Base-by-base conservation (phyloP, 2,113 vertebrate species). In the Meriones unguiculatus region DNA sequence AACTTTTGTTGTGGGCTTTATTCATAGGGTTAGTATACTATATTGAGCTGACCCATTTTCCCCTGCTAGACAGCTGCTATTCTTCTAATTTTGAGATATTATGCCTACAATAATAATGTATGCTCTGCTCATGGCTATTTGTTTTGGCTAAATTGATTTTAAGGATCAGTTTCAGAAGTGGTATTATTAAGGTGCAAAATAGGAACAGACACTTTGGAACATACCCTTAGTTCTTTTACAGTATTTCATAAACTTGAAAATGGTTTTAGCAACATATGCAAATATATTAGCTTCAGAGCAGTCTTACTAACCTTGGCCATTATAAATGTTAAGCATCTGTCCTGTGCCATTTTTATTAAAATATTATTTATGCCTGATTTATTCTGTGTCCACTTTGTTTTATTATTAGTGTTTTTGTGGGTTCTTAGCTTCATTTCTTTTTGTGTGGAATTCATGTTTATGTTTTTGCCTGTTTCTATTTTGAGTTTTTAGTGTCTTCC, bases 131-230 rank as follows among this genome's bases (percentile, higher is more conserved):
- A 54, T 77, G 69, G 5, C 8, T 76, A 81, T 77, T 95, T 95
- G 41, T 73, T 90, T 96, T 90, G 73, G 24, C 78, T 93, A 32
- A 94, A 81, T 92, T 93, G 64, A 87, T 82, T 93, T 54, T 89
- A 81, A 76, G 35, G 6, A 94, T 90, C 14, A 89, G 2, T 92
- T 96, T 90, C 28, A 78, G 84, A 90, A 96, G 22, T 77, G 22
- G 35, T 46, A 20, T 77, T 80, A 69, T 67, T 78, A 46, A 25
- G 13, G 77, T 65, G 38, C 50, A 88, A 67, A 93, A 65, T 89
- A 3, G 59, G 5, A 90, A 46, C 41, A 93, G 24, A 59, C 4
- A 14, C 70, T 96, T 87, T 89, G 4, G 52, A 94, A 77, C 65
- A 20, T 89, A 4, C 54, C 17, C 46, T 54, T 54, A 64, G 12